Evolutionary conservation across 2,888 invertebrate species (phyloP).

Genomic region (Phoronis australis): DNA sequence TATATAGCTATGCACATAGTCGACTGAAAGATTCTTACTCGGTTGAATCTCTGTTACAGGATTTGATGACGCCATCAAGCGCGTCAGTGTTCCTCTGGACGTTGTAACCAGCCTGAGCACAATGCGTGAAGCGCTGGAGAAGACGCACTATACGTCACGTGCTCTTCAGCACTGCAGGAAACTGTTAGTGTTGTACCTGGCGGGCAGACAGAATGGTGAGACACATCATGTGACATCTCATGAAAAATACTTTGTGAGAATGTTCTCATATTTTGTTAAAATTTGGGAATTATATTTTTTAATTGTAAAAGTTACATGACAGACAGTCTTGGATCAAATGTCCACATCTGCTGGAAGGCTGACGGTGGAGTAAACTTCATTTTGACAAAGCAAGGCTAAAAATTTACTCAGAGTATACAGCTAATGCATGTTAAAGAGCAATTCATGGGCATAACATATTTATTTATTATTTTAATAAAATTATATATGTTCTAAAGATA

Average conservation of each 20-base stretch:
- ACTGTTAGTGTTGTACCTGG: slow-evolving; percentile 45
- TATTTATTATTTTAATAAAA: too few relatives aligned
- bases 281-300: too few relatives aligned
- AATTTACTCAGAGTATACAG: too few relatives aligned
- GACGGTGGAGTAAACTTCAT: not conserved
- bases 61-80: slow-evolving; percentile 24
- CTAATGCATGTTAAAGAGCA: too few relatives aligned
- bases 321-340: not conserved
- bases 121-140: slow-evolving; percentile 32
- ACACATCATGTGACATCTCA: slow-evolving; percentile 1
- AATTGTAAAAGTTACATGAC: too few relatives aligned
- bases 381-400: too few relatives aligned
- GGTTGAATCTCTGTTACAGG: slow-evolving; percentile 1
- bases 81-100: slow-evolving; percentile 49
- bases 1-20: too few relatives aligned
- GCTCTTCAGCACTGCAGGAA: slow-evolving; percentile 47
- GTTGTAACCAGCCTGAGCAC: slow-evolving; percentile 31
- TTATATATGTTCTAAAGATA: too few relatives aligned
- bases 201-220: slow-evolving; percentile 45
- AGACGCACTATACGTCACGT: slow-evolving; percentile 40
- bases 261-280: slow-evolving; percentile 1
- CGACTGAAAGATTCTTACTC: too few relatives aligned
- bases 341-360: not conserved
- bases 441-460: too few relatives aligned
- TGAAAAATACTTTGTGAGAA: not conserved